A percentile compares a stretch with the other conserved stretches of the same genome.
These are phyloP conservation scores for Creontiades dilutus DNA, from an alignment of 2,888 invertebrate species.

Conservation along the genomic window DNA sequence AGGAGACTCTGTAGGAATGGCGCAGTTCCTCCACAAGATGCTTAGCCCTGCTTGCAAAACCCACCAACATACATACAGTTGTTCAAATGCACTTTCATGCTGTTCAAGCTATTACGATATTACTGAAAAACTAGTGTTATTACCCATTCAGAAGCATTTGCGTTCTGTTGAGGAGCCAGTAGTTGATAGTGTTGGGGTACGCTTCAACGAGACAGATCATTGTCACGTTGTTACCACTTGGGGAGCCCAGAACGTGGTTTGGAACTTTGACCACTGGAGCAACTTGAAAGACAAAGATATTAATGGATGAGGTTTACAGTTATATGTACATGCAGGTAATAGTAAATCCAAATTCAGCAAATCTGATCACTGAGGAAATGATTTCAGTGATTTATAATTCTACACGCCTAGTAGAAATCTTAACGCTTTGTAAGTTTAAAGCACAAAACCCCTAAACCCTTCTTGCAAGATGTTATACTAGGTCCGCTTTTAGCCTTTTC, in stretches of 20 bases:
- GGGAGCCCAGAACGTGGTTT: slow-evolving; percentile 92
- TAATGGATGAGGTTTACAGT: too few species aligned
- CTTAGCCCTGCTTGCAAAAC: slow-evolving; percentile 68
- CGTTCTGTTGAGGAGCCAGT: slow-evolving; percentile 88
- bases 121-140: slow-evolving; percentile 75
- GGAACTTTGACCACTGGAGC: slow-evolving; percentile 93
- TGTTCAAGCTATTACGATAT: neutral
- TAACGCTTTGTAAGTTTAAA: too few species aligned
- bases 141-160: slow-evolving; percentile 91
- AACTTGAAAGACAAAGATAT: slow-evolving; percentile 81
- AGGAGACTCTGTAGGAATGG: slow-evolving; percentile 86
- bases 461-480: too few species aligned
- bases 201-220: slow-evolving; percentile 91
- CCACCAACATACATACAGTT: neutral
- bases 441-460: too few species aligned
- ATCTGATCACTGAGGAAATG: too few species aligned
- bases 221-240: slow-evolving; percentile 90
- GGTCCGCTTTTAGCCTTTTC: too few species aligned
- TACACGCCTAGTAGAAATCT: too few species aligned
- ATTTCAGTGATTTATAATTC: too few species aligned
- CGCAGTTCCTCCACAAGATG: slow-evolving; percentile 83
- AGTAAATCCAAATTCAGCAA: too few species aligned
- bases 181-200: slow-evolving; percentile 87
- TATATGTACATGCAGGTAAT: too few species aligned
- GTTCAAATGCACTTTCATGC: neutral